A percentile compares a stretch with the other conserved stretches of the same genome.
These are phyloP conservation scores for Propithecus perrieri DNA, from an alignment of 2,797 vertebrate genomes.

Conservation along the genomic window DNA sequence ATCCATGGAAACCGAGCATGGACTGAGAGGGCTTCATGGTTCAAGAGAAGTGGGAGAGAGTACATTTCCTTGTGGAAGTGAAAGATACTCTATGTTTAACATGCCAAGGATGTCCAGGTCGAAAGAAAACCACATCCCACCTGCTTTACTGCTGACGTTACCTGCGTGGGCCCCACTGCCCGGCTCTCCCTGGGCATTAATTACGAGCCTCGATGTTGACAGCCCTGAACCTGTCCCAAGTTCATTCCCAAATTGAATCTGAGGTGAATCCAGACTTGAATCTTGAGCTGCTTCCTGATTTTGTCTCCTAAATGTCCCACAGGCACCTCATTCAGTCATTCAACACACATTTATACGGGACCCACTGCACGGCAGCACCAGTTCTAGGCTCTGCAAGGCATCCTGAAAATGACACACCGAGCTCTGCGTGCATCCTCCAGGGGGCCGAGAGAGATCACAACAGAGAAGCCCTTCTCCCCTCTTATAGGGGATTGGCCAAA, in stretches of 20 bases:
- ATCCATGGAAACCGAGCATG: conserved; percentile 72
- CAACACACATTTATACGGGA: neutral
- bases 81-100: neutral
- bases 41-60: conserved; percentile 57
- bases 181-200: neutral
- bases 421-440: neutral
- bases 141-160: neutral
- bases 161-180: neutral
- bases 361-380: neutral
- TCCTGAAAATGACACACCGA: neutral
- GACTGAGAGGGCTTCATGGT: conserved; percentile 59
- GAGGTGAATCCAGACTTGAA: neutral
- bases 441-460: neutral
- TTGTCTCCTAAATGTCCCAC: neutral
- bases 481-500: neutral
- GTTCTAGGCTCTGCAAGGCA: neutral
- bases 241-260: neutral
- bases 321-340: neutral
- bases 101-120: neutral
- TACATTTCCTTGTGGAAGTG: conserved; percentile 6
- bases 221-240: neutral
- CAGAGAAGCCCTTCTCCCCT: neutral
- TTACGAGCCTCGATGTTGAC: neutral
- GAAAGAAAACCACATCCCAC: neutral
- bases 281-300: conserved; percentile 8